These are phyloP conservation scores for Carollia perspicillata DNA, from an alignment of 2,113 vertebrate species.

Conservation along the genomic window DNA sequence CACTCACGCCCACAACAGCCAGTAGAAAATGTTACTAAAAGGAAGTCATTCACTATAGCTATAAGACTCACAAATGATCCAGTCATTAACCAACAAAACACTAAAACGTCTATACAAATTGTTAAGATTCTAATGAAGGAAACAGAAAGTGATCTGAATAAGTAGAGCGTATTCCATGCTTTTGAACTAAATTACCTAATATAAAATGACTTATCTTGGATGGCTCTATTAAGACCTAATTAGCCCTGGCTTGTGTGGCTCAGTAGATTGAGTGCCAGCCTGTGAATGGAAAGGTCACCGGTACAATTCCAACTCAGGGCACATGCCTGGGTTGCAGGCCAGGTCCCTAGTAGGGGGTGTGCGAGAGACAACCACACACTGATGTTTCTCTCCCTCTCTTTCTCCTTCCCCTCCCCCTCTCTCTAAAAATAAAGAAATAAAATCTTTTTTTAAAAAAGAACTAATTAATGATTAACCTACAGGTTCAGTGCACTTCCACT, in stretches of 20 bases:
- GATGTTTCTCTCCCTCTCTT: too few species aligned
- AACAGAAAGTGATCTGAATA: neutral
- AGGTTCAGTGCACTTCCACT: neutral
- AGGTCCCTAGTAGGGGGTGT: too few species aligned
- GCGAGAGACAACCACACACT: too few species aligned
- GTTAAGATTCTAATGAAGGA: neutral
- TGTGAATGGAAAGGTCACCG: too few species aligned
- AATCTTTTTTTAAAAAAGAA: too few species aligned
- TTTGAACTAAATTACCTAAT: neutral
- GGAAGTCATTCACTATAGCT: neutral
- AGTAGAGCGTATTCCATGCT: neutral
- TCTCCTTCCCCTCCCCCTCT: too few species aligned
- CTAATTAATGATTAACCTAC: neutral
- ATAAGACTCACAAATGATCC: neutral
- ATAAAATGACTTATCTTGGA: neutral
- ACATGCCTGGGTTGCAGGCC: too few species aligned
- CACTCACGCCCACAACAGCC: neutral
- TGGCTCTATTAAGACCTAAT: constrained; percentile 19
- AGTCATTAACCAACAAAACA: neutral
- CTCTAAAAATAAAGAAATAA: too few species aligned
- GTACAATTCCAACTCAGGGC: too few species aligned
- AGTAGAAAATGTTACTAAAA: neutral
- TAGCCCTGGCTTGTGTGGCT: neutral
- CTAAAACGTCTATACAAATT: neutral
- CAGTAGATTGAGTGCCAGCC: too few species aligned